These are phyloP conservation scores for Sylvicola cinctus DNA, from an alignment of 2,888 invertebrate genomes.

Conservation along the genomic window DNA sequence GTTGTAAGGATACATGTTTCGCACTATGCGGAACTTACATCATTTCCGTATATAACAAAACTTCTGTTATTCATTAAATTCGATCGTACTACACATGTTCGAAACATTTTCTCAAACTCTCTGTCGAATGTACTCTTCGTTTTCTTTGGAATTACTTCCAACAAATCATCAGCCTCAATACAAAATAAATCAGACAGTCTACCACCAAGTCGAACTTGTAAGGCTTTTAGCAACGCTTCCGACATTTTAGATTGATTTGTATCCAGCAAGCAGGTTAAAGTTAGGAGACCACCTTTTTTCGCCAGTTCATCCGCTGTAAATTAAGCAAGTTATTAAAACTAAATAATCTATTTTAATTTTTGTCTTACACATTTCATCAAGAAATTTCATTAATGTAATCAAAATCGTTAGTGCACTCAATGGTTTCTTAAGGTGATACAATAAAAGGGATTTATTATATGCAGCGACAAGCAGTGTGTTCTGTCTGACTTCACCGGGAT, in stretches of 20 bases:
- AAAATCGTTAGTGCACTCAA: slow-evolving; percentile 19
- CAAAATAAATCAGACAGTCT: slow-evolving; percentile 8
- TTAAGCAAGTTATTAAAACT: slow-evolving; percentile 9
- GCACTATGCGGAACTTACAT: slow-evolving; percentile 10
- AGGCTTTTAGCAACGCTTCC: slow-evolving; percentile 17
- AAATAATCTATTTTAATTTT: background rate
- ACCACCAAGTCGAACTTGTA: slow-evolving; percentile 16
- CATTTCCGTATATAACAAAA: slow-evolving; percentile 19
- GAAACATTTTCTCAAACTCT: slow-evolving; percentile 15
- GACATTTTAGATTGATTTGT: slow-evolving; percentile 23
- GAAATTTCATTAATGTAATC: slow-evolving; percentile 14
- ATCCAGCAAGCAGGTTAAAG: slow-evolving; percentile 18
- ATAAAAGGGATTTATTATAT: slow-evolving; percentile 19
- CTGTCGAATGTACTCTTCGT: slow-evolving; percentile 3
- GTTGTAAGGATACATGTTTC: too few species aligned
- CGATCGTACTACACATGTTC: slow-evolving; percentile 17
- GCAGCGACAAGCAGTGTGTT: slow-evolving; percentile 5
- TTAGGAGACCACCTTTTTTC: slow-evolving; percentile 17
- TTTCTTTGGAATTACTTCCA: slow-evolving; percentile 4
- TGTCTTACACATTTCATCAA: slow-evolving; percentile 11
- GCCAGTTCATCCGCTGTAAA: slow-evolving; percentile 11
- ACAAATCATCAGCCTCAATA: slow-evolving; percentile 8
- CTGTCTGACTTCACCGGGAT: slow-evolving; percentile 1
- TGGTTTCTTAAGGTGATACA: slow-evolving; percentile 22
- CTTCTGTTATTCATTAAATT: slow-evolving; percentile 18